Percentiles rank a stretch among this genome's conserved stretches.
These are phyloP conservation scores for Hyposmocoma kahamanoa DNA, from an alignment of 1,140 invertebrate species.

Conservation along the genomic window DNA sequence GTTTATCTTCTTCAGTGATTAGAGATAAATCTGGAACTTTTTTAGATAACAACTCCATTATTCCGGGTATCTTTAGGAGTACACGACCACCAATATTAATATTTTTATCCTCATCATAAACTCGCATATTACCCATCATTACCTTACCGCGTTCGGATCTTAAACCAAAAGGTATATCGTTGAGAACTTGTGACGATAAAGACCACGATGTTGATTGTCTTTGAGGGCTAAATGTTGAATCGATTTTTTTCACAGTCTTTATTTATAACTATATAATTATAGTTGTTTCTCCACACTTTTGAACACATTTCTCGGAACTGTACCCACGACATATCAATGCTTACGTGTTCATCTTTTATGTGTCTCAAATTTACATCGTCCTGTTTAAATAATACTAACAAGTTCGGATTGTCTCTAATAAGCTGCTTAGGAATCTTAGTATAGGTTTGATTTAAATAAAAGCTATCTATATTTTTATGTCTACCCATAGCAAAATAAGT, in stretches of 20 bases:
- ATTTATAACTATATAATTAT: conserved; percentile 33
- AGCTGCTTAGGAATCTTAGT: conserved; percentile 51
- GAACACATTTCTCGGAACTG: conserved; percentile 37
- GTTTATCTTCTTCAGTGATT: conserved; percentile 20
- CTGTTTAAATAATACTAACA: conserved; percentile 52
- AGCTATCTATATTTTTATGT: conserved; percentile 46
- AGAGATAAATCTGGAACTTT: conserved; percentile 1
- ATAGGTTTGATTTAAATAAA: conserved; percentile 55
- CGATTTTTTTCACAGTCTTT: conserved; percentile 26
- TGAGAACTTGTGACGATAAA: conserved; percentile 6
- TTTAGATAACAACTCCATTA: conserved; percentile 25
- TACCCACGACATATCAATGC: conserved; percentile 33
- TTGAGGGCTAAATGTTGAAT: neutral
- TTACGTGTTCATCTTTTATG: conserved; percentile 50
- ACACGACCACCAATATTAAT: conserved; percentile 2
- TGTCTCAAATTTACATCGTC: conserved; percentile 55
- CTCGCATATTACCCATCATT: neutral
- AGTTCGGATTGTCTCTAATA: conserved; percentile 50
- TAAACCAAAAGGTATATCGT: too few relatives aligned
- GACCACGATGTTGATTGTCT: conserved; percentile 1
- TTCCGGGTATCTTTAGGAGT: conserved; percentile 15
- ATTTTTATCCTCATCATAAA: neutral
- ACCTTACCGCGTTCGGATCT: neutral
- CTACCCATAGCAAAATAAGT: conserved; percentile 50
- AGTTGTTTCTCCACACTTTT: conserved; percentile 30